These are phyloP conservation scores for Ancistrus triradiatus DNA, from an alignment of 2,113 vertebrate species.

Conservation along the genomic window DNA sequence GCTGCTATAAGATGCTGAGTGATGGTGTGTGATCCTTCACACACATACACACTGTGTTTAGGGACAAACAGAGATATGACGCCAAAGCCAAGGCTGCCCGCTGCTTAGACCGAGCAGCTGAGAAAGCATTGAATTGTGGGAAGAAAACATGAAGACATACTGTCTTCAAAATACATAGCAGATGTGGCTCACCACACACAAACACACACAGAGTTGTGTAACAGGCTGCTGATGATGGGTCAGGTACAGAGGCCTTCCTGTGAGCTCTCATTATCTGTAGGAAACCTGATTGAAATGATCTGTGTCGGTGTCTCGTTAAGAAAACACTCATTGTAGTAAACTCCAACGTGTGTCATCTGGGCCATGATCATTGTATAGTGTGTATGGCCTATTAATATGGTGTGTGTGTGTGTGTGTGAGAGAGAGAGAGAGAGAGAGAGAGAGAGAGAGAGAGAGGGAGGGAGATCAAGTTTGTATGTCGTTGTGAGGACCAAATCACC, in stretches of 20 bases:
- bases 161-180: neutral
- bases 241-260: neutral
- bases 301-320: neutral
- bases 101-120: conserved; percentile 55
- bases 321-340: neutral
- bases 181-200: neutral
- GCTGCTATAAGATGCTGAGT: neutral
- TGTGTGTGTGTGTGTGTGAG: neutral
- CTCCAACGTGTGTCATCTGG: too few species aligned
- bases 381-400: neutral
- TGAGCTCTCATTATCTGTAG: neutral
- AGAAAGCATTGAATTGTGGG: conserved; percentile 50
- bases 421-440: too few species aligned
- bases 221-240: too few species aligned
- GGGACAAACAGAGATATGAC: conserved; percentile 24
- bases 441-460: too few species aligned
- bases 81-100: conserved; percentile 3
- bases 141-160: conserved; percentile 17
- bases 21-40: neutral
- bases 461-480: too few species aligned
- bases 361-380: too few species aligned
- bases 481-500: too few species aligned
- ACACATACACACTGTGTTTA: conserved; percentile 10
- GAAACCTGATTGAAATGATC: neutral
- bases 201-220: neutral